Percentiles rank a stretch among this genome's conserved stretches.
These are phyloP conservation scores for Invenusta paracnida DNA, from an alignment of 2,888 invertebrate genomes.

Conservation along the genomic window DNA sequence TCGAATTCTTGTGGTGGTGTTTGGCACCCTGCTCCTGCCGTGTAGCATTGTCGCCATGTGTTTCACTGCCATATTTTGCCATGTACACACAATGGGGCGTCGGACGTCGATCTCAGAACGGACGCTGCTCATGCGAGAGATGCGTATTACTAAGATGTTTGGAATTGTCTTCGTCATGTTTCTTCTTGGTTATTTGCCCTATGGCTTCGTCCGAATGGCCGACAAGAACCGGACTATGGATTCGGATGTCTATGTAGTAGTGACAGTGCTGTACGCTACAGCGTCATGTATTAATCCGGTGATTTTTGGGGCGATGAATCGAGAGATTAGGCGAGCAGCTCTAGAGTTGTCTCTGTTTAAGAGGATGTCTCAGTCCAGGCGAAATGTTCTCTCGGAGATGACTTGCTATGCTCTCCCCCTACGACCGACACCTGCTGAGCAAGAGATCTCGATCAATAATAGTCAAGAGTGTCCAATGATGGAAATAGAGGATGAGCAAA, in stretches of 20 bases:
- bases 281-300: conserved; percentile 57
- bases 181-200: conserved; percentile 56
- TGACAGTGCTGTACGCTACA: conserved; percentile 56
- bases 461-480: too few relatives aligned
- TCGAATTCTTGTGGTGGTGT: conserved; percentile 53
- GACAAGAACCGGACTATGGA: conserved; percentile 52
- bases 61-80: conserved; percentile 56
- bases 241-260: conserved; percentile 56
- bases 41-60: conserved; percentile 55
- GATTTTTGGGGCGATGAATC: conserved; percentile 57
- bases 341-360: not conserved
- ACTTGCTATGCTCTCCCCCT: not conserved
- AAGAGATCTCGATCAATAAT: too few relatives aligned
- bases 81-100: conserved; percentile 53
- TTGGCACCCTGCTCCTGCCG: conserved; percentile 56
- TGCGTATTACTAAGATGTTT: conserved; percentile 60
- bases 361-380: not conserved
- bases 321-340: not conserved
- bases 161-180: conserved; percentile 57
- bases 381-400: not conserved
- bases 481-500: too few relatives aligned
- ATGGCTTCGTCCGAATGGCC: conserved; percentile 55
- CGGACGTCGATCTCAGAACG: conserved; percentile 49
- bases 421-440: too few relatives aligned
- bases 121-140: conserved; percentile 54